These are phyloP conservation scores for Drosophila murphyi DNA, from an alignment of 1,140 invertebrate species.

Conservation along the genomic window DNA sequence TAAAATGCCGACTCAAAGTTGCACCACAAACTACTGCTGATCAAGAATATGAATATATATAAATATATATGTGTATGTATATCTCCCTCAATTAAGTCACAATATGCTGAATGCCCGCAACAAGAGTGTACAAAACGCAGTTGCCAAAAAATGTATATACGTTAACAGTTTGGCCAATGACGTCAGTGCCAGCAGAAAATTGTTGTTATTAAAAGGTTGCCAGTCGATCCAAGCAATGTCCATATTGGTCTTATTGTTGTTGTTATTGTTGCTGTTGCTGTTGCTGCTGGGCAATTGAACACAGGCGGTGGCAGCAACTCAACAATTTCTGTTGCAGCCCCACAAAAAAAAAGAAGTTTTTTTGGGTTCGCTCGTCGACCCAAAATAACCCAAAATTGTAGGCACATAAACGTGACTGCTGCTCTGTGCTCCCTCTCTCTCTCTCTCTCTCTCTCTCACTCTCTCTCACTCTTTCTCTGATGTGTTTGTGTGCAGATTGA, in stretches of 20 bases:
- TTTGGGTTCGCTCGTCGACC: slow-evolving; percentile 1
- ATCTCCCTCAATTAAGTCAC: no score
- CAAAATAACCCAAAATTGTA: slow-evolving; percentile 6
- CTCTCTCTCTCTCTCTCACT: no score
- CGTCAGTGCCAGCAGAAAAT: slow-evolving; percentile 40
- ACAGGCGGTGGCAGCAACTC: slow-evolving; percentile 55
- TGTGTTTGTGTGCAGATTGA: slow-evolving; percentile 11
- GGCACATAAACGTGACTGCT: slow-evolving; percentile 30
- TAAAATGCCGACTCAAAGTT: no score
- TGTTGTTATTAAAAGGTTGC: slow-evolving; percentile 47
- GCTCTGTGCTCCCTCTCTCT: background rate
- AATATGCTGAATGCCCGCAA: no score
- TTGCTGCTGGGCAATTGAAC: slow-evolving; percentile 58
- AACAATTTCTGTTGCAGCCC: slow-evolving; percentile 50
- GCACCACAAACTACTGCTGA: no score
- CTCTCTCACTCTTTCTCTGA: no score
- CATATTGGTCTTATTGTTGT: slow-evolving; percentile 28
- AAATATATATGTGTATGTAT: no score
- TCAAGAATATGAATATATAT: no score
- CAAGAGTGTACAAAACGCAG: slow-evolving; percentile 1
- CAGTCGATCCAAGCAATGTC: slow-evolving; percentile 40
- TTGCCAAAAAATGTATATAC: slow-evolving; percentile 18
- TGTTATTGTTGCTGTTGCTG: slow-evolving; percentile 26
- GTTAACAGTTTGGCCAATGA: slow-evolving; percentile 24
- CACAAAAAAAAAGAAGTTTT: slow-evolving; percentile 2